Base-by-base conservation (phyloP, 2,113 vertebrate genomes). In the Gracilinanus agilis region DNA sequence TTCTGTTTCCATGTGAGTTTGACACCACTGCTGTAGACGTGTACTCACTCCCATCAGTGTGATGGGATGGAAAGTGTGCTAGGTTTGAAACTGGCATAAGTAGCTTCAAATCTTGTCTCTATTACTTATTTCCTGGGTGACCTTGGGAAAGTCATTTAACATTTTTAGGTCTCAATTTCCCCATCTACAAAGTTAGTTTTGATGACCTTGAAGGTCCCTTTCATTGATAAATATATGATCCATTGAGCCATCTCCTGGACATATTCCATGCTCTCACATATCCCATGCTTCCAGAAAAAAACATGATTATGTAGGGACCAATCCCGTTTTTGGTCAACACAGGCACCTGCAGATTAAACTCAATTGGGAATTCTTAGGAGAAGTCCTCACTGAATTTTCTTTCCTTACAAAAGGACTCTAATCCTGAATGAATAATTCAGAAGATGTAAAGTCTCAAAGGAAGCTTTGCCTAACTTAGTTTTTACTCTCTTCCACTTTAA, bases 401-500 rank as follows among this genome's bases (percentile, higher is more conserved):
- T 24, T 21, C 34, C 24, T 89, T 95, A 67, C 25, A 90, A 92
- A 94, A 94, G 58, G 44, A 56, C 23, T 94, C 95, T 94, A 93
- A 96, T 95, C 49, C 93, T 94, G 89, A 96, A 94, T 96, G 92
- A 97, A 94, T 93, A 94, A 92, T 95, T 95, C 90, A 95, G 92
- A 96, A 95, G 55, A 95, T 88, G 53, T 44, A 95, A 89, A 34
- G 11, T 94, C 55, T 92, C 93, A 93, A 96, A 98, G 94, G 54
- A 96, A 55, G 54, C 88, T 96, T 83, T 94, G 56, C 96, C 94
- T 95, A 96, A 89, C 54, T 95, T 91, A 94, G 29, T 75, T 44
- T 34, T 95, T 91, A 94, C 92, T 25, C 44, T 90, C 93, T 29
- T 92, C 89, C 90, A 93, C 95, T 34, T 94, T 92, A 94, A 96